Evolutionary conservation across 2,888 invertebrate species (phyloP).

Genomic region (Prostheceraeus crozeri): DNA sequence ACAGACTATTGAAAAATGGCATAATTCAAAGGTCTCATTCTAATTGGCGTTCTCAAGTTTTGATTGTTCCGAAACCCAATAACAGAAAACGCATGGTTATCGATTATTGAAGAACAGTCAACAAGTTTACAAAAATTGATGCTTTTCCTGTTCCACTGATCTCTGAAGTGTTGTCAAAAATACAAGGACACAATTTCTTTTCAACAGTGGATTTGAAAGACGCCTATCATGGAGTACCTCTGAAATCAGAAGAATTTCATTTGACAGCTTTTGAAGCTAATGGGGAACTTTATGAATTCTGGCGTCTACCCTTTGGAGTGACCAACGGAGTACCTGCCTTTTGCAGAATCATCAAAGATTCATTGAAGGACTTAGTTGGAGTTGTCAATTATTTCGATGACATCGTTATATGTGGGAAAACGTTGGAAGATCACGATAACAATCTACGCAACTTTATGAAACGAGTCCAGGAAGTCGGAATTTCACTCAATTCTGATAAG

Average conservation of each 20-base stretch:
- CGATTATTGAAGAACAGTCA: too few relatives aligned
- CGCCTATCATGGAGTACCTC: not conserved
- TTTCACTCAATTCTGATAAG: conserved; percentile 24
- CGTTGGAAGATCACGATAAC: conserved; percentile 22
- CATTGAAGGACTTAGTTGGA: too few relatives aligned
- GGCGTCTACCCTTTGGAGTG: conserved; percentile 17
- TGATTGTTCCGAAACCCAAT: too few relatives aligned
- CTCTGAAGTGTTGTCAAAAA: not conserved
- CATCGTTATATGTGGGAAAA: conserved; percentile 25
- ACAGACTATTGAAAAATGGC: too few relatives aligned
- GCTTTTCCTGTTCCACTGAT: not conserved
- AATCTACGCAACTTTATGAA: conserved; percentile 18
- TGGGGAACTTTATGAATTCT: conserved; percentile 24
- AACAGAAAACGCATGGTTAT: too few relatives aligned
- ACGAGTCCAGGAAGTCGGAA: conserved; percentile 13
- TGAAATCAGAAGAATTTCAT: conserved; percentile 17
- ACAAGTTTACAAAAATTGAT: not conserved
- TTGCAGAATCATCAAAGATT: conserved; percentile 6
- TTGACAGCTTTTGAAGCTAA: conserved; percentile 28
- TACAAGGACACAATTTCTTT: not conserved
- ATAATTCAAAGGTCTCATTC: too few relatives aligned
- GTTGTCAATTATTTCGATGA: conserved; percentile 15
- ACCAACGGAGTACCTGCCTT: conserved; percentile 21
- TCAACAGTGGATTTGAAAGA: not conserved
- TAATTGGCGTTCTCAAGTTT: too few relatives aligned